Evolutionary conservation across 1,140 invertebrate genomes (phyloP).

Genomic region (Neuroterus valhalla): DNA sequence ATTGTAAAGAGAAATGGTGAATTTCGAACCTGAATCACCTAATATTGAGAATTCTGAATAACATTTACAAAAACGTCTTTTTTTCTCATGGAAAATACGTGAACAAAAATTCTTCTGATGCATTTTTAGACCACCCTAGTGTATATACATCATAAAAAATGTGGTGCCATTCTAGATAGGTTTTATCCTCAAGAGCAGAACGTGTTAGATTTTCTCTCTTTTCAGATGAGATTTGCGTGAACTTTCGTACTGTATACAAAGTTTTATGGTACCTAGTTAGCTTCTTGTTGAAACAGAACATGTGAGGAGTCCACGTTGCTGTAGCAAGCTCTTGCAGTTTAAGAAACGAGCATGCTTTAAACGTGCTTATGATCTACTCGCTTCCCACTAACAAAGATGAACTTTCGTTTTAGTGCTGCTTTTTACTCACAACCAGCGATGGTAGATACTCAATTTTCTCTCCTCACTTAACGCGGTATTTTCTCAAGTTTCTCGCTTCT

Average conservation of each 20-base stretch:
- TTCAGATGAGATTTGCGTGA: slow-evolving; percentile 31
- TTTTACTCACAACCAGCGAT: slow-evolving; percentile 8
- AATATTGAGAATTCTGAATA: too few species aligned
- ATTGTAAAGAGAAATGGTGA: too few species aligned
- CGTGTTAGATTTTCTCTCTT: neutral
- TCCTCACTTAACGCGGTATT: slow-evolving; percentile 44
- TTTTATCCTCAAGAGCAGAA: neutral
- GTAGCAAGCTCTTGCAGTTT: slow-evolving; percentile 37
- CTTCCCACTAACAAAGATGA: slow-evolving; percentile 55
- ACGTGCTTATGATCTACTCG: slow-evolving; percentile 51
- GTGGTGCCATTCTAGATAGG: too few species aligned
- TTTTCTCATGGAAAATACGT: too few species aligned
- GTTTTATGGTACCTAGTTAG: slow-evolving; percentile 55
- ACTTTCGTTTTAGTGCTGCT: slow-evolving; percentile 48
- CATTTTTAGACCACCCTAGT: too few species aligned
- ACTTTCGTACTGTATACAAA: slow-evolving; percentile 58
- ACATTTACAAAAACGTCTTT: too few species aligned
- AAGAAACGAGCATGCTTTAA: slow-evolving; percentile 56
- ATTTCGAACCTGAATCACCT: too few species aligned
- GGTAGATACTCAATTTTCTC: slow-evolving; percentile 50
- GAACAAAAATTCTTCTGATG: too few species aligned
- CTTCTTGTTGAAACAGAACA: neutral
- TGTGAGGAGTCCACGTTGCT: neutral
- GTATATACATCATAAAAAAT: too few species aligned
- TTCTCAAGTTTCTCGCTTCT: slow-evolving; percentile 26